Evolutionary conservation across 2,797 vertebrate genomes (phyloP).

Genomic region (Sarcophilus harrisii): DNA sequence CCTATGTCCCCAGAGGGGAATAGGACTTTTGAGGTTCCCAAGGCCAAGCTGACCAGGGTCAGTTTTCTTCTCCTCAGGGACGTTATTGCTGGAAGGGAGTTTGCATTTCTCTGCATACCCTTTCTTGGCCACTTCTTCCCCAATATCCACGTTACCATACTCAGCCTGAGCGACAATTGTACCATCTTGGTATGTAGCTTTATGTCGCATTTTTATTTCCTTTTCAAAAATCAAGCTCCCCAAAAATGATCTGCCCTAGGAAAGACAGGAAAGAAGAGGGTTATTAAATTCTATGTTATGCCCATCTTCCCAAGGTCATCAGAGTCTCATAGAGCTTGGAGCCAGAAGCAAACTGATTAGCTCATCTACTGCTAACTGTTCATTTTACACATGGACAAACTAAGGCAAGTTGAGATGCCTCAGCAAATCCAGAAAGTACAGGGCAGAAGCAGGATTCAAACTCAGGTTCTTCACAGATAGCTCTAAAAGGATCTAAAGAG

Average conservation of each 20-base stretch:
- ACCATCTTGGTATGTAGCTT: slow-evolving; percentile 85
- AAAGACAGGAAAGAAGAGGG: slow-evolving; percentile 52
- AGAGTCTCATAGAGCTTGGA: neutral
- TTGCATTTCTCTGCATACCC: slow-evolving; percentile 85
- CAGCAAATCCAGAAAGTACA: neutral
- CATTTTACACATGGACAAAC: neutral
- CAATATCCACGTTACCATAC: slow-evolving; percentile 84
- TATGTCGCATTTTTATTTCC: slow-evolving; percentile 85
- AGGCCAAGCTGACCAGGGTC: slow-evolving; percentile 63
- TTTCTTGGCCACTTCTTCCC: slow-evolving; percentile 87
- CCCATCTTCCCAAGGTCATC: slow-evolving; percentile 3
- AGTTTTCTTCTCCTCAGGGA: slow-evolving; percentile 56
- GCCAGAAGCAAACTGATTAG: neutral
- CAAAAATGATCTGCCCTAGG: slow-evolving; percentile 88
- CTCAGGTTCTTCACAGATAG: neutral
- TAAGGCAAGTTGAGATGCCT: neutral
- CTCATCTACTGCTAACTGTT: neutral
- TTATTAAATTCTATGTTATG: neutral
- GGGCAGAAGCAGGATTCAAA: neutral
- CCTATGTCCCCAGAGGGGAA: slow-evolving; percentile 71
- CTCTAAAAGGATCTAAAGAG: neutral
- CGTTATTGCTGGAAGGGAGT: slow-evolving; percentile 49
- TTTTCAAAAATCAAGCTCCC: slow-evolving; percentile 87
- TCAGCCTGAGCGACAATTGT: slow-evolving; percentile 85
- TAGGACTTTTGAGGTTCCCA: slow-evolving; percentile 71